Base-by-base conservation (phyloP, 2,888 invertebrate genomes). In the Papilio elwesi region DNA sequence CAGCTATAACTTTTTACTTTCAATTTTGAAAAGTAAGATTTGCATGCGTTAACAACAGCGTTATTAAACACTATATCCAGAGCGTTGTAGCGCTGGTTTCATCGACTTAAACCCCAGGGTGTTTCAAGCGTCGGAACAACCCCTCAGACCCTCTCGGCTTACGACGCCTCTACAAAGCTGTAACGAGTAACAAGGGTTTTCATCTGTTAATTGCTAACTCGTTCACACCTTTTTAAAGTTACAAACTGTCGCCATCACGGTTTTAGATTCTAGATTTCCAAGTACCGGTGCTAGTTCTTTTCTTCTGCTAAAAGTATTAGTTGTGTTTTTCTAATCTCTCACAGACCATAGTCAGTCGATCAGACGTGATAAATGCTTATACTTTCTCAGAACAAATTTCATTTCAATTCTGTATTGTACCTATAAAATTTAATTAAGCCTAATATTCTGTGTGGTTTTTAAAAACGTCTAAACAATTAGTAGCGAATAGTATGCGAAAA, bases 161-260 rank as follows among this genome's bases (percentile, higher is more conserved):
- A 67, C 71, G 26, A 48, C 68, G 68, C 72, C 63, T 72, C 63
- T 64, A 49, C 59, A 68, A 55, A 73, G 75, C 73, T 49, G 62
- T 73, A 65, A 70, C 74, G 72, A 74, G 69, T 72, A 49, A 74
- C 73, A 66, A 76, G 71, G 68, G 73, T 73, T 71, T 68, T 76
- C 74, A 74, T 74, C 76, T 67, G 69, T 76, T 74, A 76, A 76
- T 76, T 74, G 65, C 70, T 71, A 26, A 72, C 72, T 68, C 68
- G 68, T 68, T 72, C 53, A 55, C 72, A 55, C 72, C 68, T 68
- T 53, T 65, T 38, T 15, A 53, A 59, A 36, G 63, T 64, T 53
- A 55, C 63, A 63, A 68, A 63, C 72, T 63, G 72, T 55, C 72
- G 68, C 63, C 38, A 38, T 59, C 36, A 36, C 36, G 26, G 38